Evolutionary conservation across 2,113 vertebrate genomes (phyloP), one percentile per base, ranked within the genome.

Genomic region (Carollia perspicillata): DNA sequence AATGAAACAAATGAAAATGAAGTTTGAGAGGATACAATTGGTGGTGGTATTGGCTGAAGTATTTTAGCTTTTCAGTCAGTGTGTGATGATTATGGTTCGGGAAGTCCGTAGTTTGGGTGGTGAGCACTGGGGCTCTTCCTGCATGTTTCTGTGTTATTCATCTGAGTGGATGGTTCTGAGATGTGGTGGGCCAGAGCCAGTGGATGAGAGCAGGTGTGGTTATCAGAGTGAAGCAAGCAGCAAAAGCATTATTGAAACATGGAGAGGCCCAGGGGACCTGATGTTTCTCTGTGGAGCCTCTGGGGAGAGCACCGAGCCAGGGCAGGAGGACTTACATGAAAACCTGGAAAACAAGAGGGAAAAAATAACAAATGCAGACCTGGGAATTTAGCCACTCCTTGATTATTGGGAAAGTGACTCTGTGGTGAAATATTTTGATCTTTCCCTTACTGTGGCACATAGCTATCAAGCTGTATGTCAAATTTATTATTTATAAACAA

Each of bases 251-350:
- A 47, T 95, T 90, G 93, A 87, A 95, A 30, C 23, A 13, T 22
- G 18, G 37, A 86, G 87, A 72, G 35, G 51, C 58, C 90, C 81
- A 90, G n/a, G 60, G 96, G 60, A 72, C 68, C 94, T 85, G 80
- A 44, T 93, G 90, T 97, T 97, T 97, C 84, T 51, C 96, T 89
- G 3, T 5, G 68, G 86, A 53, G 49, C 84, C 96, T 92, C 63
- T 53, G 47, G 95, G 97, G 96, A 98, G 88, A 78, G 37, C 66
- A 6, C 30, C 83, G 68, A 71, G 16, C 5, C 5, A 33, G 16
- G 33, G 60, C 26, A 7, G 16, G 18, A 75, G 16, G 49, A 97
- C 22, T 79, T 92, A 49, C 75, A 35, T 40, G 53, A 90, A 91
- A 89, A 37, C 90, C 51, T 88, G 86, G 81, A 60, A 60, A 60